Evolutionary conservation across 2,888 invertebrate species (phyloP).

Genomic region (Sceliomorpha sp.): DNA sequence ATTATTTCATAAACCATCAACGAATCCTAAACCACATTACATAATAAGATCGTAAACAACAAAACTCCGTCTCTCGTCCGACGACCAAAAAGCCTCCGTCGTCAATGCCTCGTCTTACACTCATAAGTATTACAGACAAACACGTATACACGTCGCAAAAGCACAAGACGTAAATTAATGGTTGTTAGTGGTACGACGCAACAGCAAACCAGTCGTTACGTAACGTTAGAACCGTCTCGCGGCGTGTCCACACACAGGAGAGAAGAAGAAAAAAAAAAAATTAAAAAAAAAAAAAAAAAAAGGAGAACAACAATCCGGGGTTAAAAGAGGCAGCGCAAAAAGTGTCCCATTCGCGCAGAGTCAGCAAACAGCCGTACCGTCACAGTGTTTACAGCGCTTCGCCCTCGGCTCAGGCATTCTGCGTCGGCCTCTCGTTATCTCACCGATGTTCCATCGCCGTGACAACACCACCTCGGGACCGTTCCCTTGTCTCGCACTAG

Average conservation of each 20-base stretch:
- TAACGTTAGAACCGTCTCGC: conserved; percentile 21
- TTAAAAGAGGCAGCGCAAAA: background rate
- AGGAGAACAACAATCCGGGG: conserved; percentile 1
- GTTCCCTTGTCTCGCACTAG: conserved; percentile 16
- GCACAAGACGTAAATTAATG: no score
- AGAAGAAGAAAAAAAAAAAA: conserved; percentile 4
- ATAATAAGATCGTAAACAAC: no score
- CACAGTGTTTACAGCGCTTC: conserved; percentile 95
- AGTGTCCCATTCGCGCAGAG: conserved; percentile 5
- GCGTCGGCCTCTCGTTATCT: conserved; percentile 79
- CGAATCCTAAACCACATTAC: no score
- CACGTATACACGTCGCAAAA: no score
- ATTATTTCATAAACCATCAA: no score
- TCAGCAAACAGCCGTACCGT: conserved; percentile 84
- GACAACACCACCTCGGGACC: conserved; percentile 60
- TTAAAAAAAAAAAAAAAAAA: background rate
- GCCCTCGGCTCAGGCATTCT: conserved; percentile 88
- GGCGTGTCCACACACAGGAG: background rate
- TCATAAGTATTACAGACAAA: no score
- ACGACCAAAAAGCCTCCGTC: no score
- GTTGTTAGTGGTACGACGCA: conserved; percentile 1
- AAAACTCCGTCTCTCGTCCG: no score
- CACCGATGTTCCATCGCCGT: conserved; percentile 79
- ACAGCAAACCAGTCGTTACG: conserved; percentile 18
- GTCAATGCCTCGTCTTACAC: no score